phyloP scores from a whole-genome alignment of 2,888 invertebrate genomes.

The Lasioglossum pauxillum region DNA sequence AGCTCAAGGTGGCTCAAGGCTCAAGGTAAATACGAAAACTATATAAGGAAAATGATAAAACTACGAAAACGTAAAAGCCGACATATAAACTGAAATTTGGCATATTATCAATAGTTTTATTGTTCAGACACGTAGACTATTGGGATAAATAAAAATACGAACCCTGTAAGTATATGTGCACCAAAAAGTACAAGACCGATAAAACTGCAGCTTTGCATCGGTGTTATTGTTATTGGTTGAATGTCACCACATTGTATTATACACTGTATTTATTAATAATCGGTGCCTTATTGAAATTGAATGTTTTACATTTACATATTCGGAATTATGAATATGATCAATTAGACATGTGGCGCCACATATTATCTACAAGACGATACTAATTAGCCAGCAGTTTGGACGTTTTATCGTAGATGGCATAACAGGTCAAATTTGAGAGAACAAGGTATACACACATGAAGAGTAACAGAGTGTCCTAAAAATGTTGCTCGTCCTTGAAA shows the following conservation, averaged over 20 bases:
- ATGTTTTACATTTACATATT: neutral
- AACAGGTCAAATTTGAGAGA: neutral
- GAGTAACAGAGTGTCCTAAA: neutral
- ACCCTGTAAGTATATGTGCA: neutral
- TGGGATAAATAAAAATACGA: neutral
- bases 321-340: neutral
- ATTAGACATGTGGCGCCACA: neutral
- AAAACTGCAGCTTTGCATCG: neutral
- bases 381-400: neutral
- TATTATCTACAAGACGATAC: neutral
- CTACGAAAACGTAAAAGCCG: neutral
- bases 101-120: neutral
- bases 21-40: neutral
- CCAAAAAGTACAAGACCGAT: neutral
- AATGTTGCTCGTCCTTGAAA: neutral
- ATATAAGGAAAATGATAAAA: neutral
- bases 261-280: neutral
- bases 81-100: neutral
- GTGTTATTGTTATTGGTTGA: neutral
- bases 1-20: neutral
- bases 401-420: neutral
- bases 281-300: neutral
- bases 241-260: neutral
- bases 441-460: neutral
- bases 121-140: neutral